Base-by-base conservation (phyloP, 2,113 vertebrate genomes). In the Isichthys henryi region DNA sequence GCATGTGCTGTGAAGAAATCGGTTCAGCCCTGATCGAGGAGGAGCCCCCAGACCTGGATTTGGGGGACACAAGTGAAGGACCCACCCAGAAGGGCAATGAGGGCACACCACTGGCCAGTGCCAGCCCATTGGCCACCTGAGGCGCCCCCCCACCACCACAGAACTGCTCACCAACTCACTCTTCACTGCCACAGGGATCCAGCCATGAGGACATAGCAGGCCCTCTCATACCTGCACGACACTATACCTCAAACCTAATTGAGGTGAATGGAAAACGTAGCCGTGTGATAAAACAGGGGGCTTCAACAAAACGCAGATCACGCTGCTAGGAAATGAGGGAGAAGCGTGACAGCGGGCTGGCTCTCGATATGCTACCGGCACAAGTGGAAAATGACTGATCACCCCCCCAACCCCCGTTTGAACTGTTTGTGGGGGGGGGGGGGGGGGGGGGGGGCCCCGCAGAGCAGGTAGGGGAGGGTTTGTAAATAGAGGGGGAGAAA, bases 1-100 rank as follows among this genome's bases (percentile, higher is more conserved):
- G 97, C 91, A 92, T 96, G 90, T 97, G 96, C 92, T 98, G 97
- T 93, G 96, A 96, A 80, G 93, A 93, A 11, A 53, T 80, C 83
- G 91, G 93, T 49, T 95, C 94, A 83, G 82, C 92, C 0, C 92
- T 94, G 0, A 93, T 92, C 2, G 94, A 95, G 7, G 96, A 95
- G 23, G 95, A 96, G 85, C 90, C 94, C 6, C 94, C 94, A 31
- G 92, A 97, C 62, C 91, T 97, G 92, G 96, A 97, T 52, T 94
- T 94, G 80, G 91, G 93, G 4, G 96, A 97, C 85, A 90, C 93
- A 17, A 92, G 49, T 88, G 96, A 94, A 7, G 93, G 94, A 27
- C 88, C 92, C 45, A 48, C 86, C 86, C 92, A 86, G 86, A 95
- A 92, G 88, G 52, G 88, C 87, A 88, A 23, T 58, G 92, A 94